Evolutionary conservation across 2,113 vertebrate genomes (phyloP).

Genomic region (Malurus elegans): DNA sequence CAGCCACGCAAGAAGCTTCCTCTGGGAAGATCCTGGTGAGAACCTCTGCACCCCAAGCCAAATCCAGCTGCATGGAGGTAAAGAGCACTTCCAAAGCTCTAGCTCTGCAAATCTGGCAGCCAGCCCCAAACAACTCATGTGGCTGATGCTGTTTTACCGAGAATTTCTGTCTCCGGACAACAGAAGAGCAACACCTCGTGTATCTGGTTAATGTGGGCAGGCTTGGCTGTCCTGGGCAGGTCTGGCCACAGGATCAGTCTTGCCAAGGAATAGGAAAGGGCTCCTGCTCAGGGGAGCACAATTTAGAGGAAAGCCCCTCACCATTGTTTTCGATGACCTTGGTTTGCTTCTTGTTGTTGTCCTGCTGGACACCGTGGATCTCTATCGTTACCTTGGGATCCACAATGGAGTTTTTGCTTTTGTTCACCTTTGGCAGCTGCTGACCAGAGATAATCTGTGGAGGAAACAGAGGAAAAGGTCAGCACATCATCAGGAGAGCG

Average conservation of each 20-base stretch:
- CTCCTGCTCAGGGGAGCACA: background rate
- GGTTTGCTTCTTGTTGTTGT: slow-evolving; percentile 80
- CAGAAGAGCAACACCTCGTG: background rate
- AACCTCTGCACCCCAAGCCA: background rate
- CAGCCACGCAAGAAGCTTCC: background rate
- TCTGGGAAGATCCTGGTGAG: background rate
- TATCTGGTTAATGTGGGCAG: background rate
- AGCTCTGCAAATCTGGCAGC: background rate
- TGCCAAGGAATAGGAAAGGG: background rate
- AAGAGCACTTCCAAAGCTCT: background rate
- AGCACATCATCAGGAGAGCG: background rate
- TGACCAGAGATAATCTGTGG: slow-evolving; percentile 91
- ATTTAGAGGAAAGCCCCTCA: slow-evolving; percentile 9
- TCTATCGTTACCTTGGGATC: slow-evolving; percentile 90
- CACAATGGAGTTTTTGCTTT: slow-evolving; percentile 89
- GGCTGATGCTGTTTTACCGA: background rate
- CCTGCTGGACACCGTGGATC: slow-evolving; percentile 80
- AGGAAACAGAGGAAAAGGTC: background rate
- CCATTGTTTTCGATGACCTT: slow-evolving; percentile 88
- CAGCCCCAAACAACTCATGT: background rate
- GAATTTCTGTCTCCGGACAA: background rate
- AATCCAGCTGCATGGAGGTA: background rate
- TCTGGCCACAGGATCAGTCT: background rate
- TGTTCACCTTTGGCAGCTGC: slow-evolving; percentile 93
- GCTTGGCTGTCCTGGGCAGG: background rate